These are phyloP conservation scores for Acropora tenuis DNA, from an alignment of 64 coral and sea anemone species.

Conservation along the genomic window DNA sequence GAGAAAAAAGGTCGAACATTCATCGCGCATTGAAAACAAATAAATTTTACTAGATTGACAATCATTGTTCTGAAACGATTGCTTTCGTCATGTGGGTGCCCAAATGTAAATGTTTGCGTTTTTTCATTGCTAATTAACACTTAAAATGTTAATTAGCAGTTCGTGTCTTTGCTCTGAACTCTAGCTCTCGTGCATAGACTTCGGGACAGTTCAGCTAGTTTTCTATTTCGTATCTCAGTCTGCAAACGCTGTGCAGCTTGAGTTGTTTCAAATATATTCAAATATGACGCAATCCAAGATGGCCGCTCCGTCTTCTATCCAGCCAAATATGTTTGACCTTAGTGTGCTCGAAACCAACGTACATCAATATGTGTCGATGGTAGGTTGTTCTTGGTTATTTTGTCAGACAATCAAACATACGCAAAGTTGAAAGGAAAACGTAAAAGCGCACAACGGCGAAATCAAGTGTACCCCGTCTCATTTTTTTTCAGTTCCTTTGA, in stretches of 20 bases:
- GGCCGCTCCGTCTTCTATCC: background rate
- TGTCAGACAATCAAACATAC: background rate
- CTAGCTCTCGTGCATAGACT: background rate
- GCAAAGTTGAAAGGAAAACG: too few relatives aligned
- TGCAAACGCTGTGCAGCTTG: background rate
- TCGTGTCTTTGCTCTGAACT: background rate
- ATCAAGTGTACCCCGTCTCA: background rate
- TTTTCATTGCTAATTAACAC: slow-evolving; percentile 33
- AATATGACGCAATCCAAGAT: slow-evolving; percentile 14
- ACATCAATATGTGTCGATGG: background rate
- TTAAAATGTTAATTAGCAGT: slow-evolving; percentile 21
- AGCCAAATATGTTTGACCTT: background rate
- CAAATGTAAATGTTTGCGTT: slow-evolving; percentile 43
- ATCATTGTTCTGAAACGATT: background rate
- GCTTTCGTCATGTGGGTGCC: background rate
- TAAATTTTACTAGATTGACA: background rate
- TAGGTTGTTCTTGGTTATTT: background rate
- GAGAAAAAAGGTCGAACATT: background rate
- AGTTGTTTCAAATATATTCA: background rate
- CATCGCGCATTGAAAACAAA: slow-evolving; percentile 8
- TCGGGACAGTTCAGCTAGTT: background rate
- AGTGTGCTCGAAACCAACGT: background rate
- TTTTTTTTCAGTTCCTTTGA: too few relatives aligned
- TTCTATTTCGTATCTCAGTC: background rate
- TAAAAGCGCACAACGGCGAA: too few relatives aligned